A percentile compares a stretch with the other conserved stretches of the same genome.
Evolutionary conservation across 2,113 vertebrate species (phyloP).

Genomic region (Planiliza haematocheilus): DNA sequence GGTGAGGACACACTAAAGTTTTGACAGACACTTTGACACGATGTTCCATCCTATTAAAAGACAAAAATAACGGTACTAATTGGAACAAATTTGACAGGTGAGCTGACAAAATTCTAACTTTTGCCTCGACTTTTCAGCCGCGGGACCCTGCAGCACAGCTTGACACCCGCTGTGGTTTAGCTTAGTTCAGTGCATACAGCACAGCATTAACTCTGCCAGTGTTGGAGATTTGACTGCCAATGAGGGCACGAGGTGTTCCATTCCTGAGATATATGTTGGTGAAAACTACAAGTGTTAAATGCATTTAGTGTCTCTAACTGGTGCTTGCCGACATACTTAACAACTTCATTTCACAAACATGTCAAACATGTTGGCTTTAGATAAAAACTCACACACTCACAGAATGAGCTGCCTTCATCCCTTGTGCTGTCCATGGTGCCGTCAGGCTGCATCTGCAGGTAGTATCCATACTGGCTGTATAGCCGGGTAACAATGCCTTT

Average conservation of each 20-base stretch:
- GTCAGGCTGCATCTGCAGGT: constrained; percentile 90
- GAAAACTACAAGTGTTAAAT: background rate
- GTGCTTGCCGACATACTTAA: background rate
- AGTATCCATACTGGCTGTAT: constrained; percentile 90
- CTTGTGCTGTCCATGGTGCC: constrained; percentile 89
- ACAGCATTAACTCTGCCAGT: constrained; percentile 18
- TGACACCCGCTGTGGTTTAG: background rate
- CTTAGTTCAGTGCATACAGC: constrained; percentile 5
- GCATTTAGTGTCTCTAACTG: background rate
- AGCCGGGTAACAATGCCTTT: constrained; percentile 92
- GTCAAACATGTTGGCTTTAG: background rate
- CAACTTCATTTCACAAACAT: background rate
- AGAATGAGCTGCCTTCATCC: constrained; percentile 85
- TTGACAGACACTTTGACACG: constrained; percentile 31
- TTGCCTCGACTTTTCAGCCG: constrained; percentile 8
- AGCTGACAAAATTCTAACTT: constrained; percentile 38
- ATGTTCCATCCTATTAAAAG: constrained; percentile 15
- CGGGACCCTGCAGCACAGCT: constrained; percentile 2
- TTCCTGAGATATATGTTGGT: background rate
- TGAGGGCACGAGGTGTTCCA: background rate
- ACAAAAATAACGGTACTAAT: constrained; percentile 43
- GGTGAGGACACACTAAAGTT: constrained; percentile 23
- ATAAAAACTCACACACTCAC: constrained; percentile 76
- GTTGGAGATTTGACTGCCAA: constrained; percentile 1
- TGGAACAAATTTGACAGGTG: constrained; percentile 44